Evolutionary conservation across 2,888 invertebrate genomes (phyloP), one percentile per base, ranked within the genome.

Genomic region (Anoplius nigerrimus): DNA sequence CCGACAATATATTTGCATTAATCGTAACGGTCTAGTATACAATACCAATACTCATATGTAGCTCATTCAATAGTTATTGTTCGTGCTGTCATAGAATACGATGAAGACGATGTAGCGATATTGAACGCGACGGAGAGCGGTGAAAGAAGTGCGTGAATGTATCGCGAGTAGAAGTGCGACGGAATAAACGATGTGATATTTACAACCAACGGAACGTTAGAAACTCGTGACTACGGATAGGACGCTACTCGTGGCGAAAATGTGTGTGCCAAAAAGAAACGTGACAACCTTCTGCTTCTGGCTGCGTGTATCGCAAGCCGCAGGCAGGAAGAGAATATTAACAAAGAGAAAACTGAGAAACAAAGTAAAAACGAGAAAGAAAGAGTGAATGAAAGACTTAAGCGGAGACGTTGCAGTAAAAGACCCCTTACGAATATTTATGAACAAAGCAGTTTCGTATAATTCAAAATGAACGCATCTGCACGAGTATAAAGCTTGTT

Each of bases 1-100:
- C 73, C 77, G 84, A 84, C 84, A 84, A 84, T 84, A 83, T 79
- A 79, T 80, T 75, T 79, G 79, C 74, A 81, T 75, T 80, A 81
- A 79, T 73, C 66, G 68, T 76, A 72, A 77, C 80, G 76, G 80
- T 82, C 76, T 78, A 77, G 75, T 71, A 78, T 58, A 62, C 78
- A 71, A 48, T 76, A 79, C 71, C 76, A 71, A 58, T 76, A 79
- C 67, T 81, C 75, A 75, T 80, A 79, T 58, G 69, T 83, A 82
- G 79, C 74, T 82, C 78, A 78, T 73, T 79, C 72, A 68, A 54
- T 72, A 78, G 74, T 66, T 74, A 72, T 68, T 69, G 62, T 66
- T 72, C 74, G 57, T 62, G 66, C 60, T 60, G 62, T 69, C 52
- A 22, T 70, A 66, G 34, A n/a, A 53, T 70, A 59, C 18, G 15